A percentile compares a stretch with the other conserved stretches of the same genome.
These are phyloP conservation scores for Biston betularia DNA, from an alignment of 2,888 invertebrate genomes.

Conservation along the genomic window DNA sequence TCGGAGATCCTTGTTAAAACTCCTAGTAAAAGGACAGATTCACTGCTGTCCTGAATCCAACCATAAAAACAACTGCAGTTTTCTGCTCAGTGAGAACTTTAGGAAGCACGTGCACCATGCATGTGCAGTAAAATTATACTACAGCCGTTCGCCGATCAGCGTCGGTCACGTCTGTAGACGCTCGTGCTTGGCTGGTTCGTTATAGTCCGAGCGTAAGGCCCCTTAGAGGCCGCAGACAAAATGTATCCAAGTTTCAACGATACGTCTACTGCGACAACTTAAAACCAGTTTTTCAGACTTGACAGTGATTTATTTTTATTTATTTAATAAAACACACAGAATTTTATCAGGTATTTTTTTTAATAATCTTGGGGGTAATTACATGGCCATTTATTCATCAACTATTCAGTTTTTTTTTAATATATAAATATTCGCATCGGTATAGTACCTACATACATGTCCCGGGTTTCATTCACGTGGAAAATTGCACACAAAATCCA, in stretches of 20 bases:
- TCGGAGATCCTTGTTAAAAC: not conserved
- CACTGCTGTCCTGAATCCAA: not conserved
- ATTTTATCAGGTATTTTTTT: too few species aligned
- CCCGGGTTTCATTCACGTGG: not conserved
- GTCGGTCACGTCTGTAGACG: slow-evolving; percentile 20
- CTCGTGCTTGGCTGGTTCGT: slow-evolving; percentile 6
- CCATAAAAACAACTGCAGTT: slow-evolving; percentile 2
- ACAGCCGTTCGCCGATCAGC: slow-evolving; percentile 7
- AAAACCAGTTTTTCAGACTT: too few species aligned
- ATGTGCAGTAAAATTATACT: slow-evolving; percentile 3
- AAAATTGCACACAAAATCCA: slow-evolving; percentile 19
- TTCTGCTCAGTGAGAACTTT: not conserved
- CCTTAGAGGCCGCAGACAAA: too few species aligned
- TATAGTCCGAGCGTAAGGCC: too few species aligned
- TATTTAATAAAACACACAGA: too few species aligned
- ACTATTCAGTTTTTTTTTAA: too few species aligned
- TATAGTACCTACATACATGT: not conserved
- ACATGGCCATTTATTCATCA: too few species aligned
- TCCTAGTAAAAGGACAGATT: not conserved
- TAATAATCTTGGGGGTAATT: too few species aligned
- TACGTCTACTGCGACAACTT: too few species aligned
- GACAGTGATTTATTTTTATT: too few species aligned
- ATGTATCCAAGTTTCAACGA: too few species aligned
- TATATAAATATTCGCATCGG: not conserved
- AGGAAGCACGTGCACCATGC: slow-evolving; percentile 14